Base-by-base conservation (phyloP, 1,140 invertebrate genomes). In the Drosophila sulfurigaster region DNA sequence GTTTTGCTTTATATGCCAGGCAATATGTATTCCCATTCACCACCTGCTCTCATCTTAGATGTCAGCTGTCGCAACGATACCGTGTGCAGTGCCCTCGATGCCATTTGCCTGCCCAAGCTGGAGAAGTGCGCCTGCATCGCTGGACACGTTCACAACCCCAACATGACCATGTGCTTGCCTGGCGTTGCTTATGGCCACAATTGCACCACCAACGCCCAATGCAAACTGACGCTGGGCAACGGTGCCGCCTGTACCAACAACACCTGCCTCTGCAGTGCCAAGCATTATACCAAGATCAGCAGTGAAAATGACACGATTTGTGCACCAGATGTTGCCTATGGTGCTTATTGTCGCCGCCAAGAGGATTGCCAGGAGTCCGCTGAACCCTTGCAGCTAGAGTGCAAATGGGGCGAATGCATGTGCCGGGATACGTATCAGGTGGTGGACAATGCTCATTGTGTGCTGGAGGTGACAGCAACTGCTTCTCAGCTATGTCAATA, bases 51-150 rank as follows among this genome's bases (percentile, higher is more conserved):
- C 32, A 32, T 5, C 32, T 8, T 54, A 87, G 82, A 86, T 38
- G 11, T 60, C 0, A 57, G 4, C 6, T 89, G 85, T 43, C 20
- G 1, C 11, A 58, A 38, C 8, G 45, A 75, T 8, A 72, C 66
- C 0, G 46, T 52, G 6, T 89, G 85, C 13, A 57, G 25, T 0
- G 45, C 1, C 6, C 35, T 43, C 5, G 76, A 63, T 11, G 46
- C 64, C 0, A 10, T 73, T 5, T 91, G 90, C 48, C 6, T 79
- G 25, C 41, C 52, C 0, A 10, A 57, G 5, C 0, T 52, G 0
- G 35, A 65, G 2, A 75, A 85, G 15, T 91, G 91, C 58, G 75
- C 60, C 45, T 91, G 91, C 20, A 30, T 11, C 2, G 5, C 3
- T 0, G 51, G 56, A 13, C 60, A 58, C 20, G 81, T 91, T 0